These are phyloP conservation scores for Melopsittacus undulatus DNA, from an alignment of 2,797 vertebrate species.

Conservation along the genomic window DNA sequence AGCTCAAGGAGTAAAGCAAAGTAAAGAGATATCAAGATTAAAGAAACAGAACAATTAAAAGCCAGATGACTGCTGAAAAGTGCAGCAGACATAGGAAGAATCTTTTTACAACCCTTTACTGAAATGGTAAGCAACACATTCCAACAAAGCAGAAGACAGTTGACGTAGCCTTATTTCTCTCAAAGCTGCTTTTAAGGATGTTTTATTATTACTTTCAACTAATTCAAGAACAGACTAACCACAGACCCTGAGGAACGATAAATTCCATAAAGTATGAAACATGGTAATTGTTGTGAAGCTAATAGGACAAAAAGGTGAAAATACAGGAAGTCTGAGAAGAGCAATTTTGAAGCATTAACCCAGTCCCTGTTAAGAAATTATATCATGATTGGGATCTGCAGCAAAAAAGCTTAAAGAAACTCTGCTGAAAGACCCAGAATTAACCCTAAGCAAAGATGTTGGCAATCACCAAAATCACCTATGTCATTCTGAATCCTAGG, in stretches of 20 bases:
- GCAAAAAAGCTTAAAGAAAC: not conserved
- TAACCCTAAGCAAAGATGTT: not conserved
- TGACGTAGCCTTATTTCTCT: not conserved
- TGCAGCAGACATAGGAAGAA: not conserved
- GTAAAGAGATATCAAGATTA: not conserved
- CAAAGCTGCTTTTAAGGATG: not conserved
- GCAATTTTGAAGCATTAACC: not conserved
- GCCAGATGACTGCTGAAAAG: not conserved
- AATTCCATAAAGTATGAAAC: not conserved
- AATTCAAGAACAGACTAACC: not conserved
- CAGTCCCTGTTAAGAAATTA: not conserved
- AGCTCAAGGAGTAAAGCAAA: not conserved
- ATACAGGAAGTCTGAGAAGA: not conserved
- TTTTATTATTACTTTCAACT: not conserved
- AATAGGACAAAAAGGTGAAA: not conserved
- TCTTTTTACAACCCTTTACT: not conserved
- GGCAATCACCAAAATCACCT: not conserved
- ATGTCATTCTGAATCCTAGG: not conserved
- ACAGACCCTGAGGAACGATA: not conserved
- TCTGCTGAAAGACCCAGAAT: not conserved
- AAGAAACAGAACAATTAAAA: not conserved
- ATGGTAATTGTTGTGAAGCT: not conserved
- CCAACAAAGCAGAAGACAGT: not conserved
- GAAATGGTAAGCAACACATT: not conserved
- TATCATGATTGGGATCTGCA: not conserved